phyloP scores from a whole-genome alignment of 2,113 vertebrate species.

The Pluvianellus socialis region DNA sequence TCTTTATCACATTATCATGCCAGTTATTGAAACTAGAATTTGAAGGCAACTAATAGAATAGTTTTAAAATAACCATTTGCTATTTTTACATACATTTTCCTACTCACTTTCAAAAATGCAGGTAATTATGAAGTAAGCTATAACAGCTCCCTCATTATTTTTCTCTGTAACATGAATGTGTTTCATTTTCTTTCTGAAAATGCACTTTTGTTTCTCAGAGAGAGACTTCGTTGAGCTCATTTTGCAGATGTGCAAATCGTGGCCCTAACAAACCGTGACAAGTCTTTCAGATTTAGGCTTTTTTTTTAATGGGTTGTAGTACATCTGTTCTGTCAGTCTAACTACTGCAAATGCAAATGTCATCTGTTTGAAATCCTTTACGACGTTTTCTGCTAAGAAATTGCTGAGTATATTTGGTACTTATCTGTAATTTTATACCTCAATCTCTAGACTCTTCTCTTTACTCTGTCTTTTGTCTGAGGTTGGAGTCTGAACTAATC shows the following conservation, averaged over 20 bases:
- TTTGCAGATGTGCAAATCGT: neutral
- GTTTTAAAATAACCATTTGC: neutral
- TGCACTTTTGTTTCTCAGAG: neutral
- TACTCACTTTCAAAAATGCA: neutral
- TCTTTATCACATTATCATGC: neutral
- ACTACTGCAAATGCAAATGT: conserved; percentile 28
- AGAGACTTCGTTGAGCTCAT: neutral
- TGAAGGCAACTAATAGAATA: neutral
- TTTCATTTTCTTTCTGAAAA: neutral
- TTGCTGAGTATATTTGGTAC: conserved; percentile 29
- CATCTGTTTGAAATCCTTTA: neutral
- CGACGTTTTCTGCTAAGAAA: conserved; percentile 13
- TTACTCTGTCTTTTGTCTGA: neutral
- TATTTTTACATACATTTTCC: neutral
- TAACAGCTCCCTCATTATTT: neutral
- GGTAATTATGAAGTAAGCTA: neutral
- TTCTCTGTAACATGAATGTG: neutral
- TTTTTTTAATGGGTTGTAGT: neutral
- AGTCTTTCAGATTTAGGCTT: neutral
- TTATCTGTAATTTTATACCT: conserved; percentile 48
- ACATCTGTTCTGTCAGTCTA: conserved; percentile 49
- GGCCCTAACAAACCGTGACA: conserved; percentile 24
- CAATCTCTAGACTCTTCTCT: neutral
- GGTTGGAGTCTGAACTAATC: neutral
- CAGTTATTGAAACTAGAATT: neutral